Conservation (phyloP, 2,797 vertebrate species). For the Sebastes trivittatus region DNA sequence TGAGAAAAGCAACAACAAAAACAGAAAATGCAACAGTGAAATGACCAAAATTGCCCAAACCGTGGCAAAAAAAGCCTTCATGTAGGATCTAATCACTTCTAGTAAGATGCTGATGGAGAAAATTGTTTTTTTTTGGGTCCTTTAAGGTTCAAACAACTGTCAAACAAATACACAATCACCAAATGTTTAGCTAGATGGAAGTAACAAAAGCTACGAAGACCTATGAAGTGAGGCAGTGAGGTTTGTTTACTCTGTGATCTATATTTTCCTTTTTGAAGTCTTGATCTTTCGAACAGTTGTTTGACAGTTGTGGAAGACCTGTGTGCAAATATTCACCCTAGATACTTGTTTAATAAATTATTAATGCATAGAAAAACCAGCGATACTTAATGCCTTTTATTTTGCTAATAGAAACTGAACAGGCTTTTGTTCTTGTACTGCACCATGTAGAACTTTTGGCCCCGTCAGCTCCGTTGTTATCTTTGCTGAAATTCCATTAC, state of each 20-base stretch:
- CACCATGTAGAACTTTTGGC: slow-evolving; percentile 8
- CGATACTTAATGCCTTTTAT: slow-evolving; percentile 6
- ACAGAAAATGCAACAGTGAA: neutral
- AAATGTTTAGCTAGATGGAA: neutral
- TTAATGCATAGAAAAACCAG: slow-evolving; percentile 13
- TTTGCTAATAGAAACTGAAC: neutral
- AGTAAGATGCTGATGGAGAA: neutral
- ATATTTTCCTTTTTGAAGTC: neutral
- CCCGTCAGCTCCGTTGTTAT: neutral
- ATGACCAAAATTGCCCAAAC: neutral
- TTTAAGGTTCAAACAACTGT: neutral
- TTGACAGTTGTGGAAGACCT: slow-evolving; percentile 12
- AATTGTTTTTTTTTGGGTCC: neutral
- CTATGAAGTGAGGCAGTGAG: neutral
- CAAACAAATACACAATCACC: neutral
- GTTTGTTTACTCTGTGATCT: slow-evolving; percentile 18
- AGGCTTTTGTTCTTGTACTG: neutral
- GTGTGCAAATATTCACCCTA: slow-evolving; percentile 10
- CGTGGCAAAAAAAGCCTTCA: neutral
- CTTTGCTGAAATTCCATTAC: slow-evolving; percentile 20
- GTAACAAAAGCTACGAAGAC: neutral
- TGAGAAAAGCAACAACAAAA: neutral
- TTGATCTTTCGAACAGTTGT: neutral
- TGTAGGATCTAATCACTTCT: neutral
- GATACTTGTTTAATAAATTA: slow-evolving; percentile 20